Conservation (phyloP, 2,888 invertebrate species). For the Chloroclysta siterata region DNA sequence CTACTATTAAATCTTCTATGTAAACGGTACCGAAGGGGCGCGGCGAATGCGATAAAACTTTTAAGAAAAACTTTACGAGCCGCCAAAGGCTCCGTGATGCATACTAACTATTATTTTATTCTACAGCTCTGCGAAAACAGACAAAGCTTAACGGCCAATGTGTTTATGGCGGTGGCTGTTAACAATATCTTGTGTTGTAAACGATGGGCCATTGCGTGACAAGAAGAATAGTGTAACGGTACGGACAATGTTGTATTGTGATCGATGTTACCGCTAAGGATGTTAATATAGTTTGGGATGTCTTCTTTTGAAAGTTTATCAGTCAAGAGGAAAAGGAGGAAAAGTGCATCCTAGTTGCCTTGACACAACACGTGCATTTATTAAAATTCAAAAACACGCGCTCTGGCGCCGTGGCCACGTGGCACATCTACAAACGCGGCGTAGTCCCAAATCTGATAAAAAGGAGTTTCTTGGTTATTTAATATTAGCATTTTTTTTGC, state of each 20-base stretch:
- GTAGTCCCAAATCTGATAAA: too few relatives aligned
- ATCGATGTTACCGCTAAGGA: slow-evolving; percentile 24
- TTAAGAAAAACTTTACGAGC: slow-evolving; percentile 67
- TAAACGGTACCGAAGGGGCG: slow-evolving; percentile 44
- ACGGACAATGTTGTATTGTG: slow-evolving; percentile 30
- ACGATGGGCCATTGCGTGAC: slow-evolving; percentile 52
- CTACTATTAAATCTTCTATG: slow-evolving; percentile 5
- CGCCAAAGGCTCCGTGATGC: slow-evolving; percentile 64
- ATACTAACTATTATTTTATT: slow-evolving; percentile 18
- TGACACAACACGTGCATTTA: not conserved
- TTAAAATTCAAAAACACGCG: not conserved
- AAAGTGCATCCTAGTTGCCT: too few relatives aligned
- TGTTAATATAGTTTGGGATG: slow-evolving; percentile 24
- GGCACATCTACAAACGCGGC: too few relatives aligned
- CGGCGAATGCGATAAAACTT: slow-evolving; percentile 54
- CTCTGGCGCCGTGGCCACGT: not conserved
- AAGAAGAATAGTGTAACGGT: slow-evolving; percentile 53
- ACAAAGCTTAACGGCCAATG: slow-evolving; percentile 65
- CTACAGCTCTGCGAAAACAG: slow-evolving; percentile 47
- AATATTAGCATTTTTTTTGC: too few relatives aligned
- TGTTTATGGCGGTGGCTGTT: slow-evolving; percentile 68
- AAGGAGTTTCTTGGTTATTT: too few relatives aligned
- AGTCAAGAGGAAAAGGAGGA: not conserved
- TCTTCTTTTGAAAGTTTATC: slow-evolving; percentile 12
- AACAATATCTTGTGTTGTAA: slow-evolving; percentile 59